Conservation (phyloP, 1,140 invertebrate genomes). For the Drosophila ironensis region DNA sequence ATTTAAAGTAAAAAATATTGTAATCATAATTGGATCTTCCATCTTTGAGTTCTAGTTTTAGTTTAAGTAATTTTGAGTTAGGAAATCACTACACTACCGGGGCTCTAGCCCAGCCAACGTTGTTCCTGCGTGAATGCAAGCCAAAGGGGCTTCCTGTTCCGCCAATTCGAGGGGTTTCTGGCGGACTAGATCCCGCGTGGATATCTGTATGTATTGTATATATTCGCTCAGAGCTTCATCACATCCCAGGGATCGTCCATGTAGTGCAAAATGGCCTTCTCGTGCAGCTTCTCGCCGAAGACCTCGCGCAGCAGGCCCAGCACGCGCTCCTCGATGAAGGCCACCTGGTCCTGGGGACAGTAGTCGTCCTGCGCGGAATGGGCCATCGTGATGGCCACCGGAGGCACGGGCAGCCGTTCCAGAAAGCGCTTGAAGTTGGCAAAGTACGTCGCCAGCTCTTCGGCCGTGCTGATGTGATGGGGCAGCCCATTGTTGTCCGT, state of each 20-base stretch:
- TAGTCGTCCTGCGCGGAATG: slow-evolving; percentile 94
- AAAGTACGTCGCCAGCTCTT: slow-evolving; percentile 87
- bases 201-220: background rate
- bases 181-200: background rate
- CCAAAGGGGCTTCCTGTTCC: background rate
- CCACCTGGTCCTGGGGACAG: slow-evolving; percentile 90
- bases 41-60: slow-evolving; percentile 30
- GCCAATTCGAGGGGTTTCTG: background rate
- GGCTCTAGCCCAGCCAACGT: background rate
- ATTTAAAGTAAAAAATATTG: slow-evolving; percentile 60
- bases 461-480: slow-evolving; percentile 88
- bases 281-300: slow-evolving; percentile 67
- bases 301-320: slow-evolving; percentile 82
- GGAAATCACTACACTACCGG: slow-evolving; percentile 25
- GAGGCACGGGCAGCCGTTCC: slow-evolving; percentile 84
- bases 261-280: slow-evolving; percentile 75
- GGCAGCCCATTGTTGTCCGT: slow-evolving; percentile 90
- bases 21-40: slow-evolving; percentile 33
- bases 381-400: slow-evolving; percentile 90
- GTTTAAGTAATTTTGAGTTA: too few species aligned
- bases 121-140: background rate
- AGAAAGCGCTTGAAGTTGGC: slow-evolving; percentile 85
- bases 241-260: slow-evolving; percentile 80
- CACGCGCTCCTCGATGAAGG: slow-evolving; percentile 87
- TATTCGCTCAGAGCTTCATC: slow-evolving; percentile 79